Evolutionary conservation across 2,888 invertebrate genomes (phyloP), one percentile per base, ranked within the genome.

Genomic region (Coenonympha glycerion): DNA sequence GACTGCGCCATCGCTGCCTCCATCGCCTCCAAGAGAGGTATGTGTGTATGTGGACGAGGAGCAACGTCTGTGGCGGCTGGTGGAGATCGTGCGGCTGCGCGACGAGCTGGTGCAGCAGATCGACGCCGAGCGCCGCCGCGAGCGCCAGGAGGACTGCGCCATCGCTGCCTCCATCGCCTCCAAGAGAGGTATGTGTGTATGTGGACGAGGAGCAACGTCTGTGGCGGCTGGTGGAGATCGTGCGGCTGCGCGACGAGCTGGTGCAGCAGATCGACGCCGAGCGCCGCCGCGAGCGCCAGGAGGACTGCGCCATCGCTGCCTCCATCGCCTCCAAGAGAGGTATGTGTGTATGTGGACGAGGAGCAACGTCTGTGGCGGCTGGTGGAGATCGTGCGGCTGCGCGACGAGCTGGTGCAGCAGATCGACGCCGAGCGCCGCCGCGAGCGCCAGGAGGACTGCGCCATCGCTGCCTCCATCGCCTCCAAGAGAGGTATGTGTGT

Each of bases 71-170:
- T 89, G 92, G 34, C 89, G 91, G 13, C 76, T 90, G 58, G 88
- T 90, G 55, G 87, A 89, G 63, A 83, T 87, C 42, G 97, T 98
- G 21, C 94, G 95, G 66, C 89, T 93, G 72, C 90, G 97, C 40
- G 96, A 96, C 76, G 94, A 95, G 78, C 94, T 98, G 47, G 92
- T 98, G 21, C 96, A 97, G 71, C 95, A 95, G 77, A 89, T 97
- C 50, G 96, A 96, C 81, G 92, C 93, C 86, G 95, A 96, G 80
- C 88, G 95, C 42, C 88, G 92, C 47, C 89, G 95, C 57, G 95
- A 95, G 83, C 90, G 92, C 3, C 94, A 94, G 68, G 96, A 96
- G 77, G 95, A 96, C 79, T 89, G 89, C 61, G 93, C 92, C 70
- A 93, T 93, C 59, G 91, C 90, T 54, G 88, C 89, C 55, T 92